Evolutionary conservation across 2,888 invertebrate genomes (phyloP).

Genomic region (Callyntrura sp.): DNA sequence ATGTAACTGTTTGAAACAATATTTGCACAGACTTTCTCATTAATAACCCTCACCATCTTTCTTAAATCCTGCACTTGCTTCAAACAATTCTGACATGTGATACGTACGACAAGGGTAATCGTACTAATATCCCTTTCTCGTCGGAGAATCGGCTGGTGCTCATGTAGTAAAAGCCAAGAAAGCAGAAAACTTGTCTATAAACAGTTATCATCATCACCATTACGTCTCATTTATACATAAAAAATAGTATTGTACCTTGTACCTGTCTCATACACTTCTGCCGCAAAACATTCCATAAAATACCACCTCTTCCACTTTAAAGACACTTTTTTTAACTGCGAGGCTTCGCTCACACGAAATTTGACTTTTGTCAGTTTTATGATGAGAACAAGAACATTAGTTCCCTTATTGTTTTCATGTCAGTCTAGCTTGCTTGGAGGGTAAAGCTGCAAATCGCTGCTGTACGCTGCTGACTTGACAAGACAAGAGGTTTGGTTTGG

Average conservation of each 20-base stretch:
- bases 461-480: not conserved
- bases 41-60: not conserved
- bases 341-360: not conserved
- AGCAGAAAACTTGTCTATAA: slow-evolving; percentile 51
- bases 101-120: not conserved
- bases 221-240: not conserved
- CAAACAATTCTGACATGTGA: slow-evolving; percentile 62
- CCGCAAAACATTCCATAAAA: not conserved
- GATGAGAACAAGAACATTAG: slow-evolving; percentile 52
- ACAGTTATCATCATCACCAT: slow-evolving; percentile 16
- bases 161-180: slow-evolving; percentile 29
- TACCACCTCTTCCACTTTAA: not conserved
- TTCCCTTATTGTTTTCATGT: slow-evolving; percentile 64
- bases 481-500: not conserved
- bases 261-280: not conserved
- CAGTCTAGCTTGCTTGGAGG: slow-evolving; percentile 56
- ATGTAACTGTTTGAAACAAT: slow-evolving; percentile 53
- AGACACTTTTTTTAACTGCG: slow-evolving; percentile 22
- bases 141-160: slow-evolving; percentile 38
- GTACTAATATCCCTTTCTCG: not conserved
- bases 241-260: not conserved
- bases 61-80: not conserved
- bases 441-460: slow-evolving; percentile 31
- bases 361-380: slow-evolving; percentile 32
- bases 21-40: slow-evolving; percentile 5